A percentile compares a stretch with the other conserved stretches of the same genome.
Evolutionary conservation across 2,797 vertebrate species (phyloP).

Genomic region (Rhinella marina): DNA sequence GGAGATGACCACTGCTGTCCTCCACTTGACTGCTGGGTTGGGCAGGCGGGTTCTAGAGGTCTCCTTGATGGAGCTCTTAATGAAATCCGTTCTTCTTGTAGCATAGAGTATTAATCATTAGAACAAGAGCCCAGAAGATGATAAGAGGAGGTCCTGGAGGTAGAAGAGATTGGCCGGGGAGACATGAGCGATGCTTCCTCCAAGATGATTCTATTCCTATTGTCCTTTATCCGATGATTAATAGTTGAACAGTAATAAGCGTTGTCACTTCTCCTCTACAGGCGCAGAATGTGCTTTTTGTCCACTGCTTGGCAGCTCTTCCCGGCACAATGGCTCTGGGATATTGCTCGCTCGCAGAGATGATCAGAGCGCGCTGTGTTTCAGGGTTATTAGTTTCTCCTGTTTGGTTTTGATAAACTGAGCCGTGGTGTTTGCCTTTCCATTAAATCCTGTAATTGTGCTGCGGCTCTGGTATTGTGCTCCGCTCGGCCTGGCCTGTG

Average conservation of each 20-base stretch:
- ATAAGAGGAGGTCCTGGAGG: background rate
- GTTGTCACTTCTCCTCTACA: constrained; percentile 27
- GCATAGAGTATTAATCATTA: background rate
- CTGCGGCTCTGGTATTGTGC: constrained; percentile 56
- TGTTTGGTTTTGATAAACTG: constrained; percentile 60
- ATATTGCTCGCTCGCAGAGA: constrained; percentile 27
- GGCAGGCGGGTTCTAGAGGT: no score
- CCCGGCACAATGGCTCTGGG: constrained; percentile 34
- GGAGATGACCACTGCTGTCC: no score
- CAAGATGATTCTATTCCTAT: background rate
- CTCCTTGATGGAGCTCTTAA: no score
- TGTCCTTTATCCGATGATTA: constrained; percentile 43
- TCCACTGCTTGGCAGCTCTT: constrained; percentile 3
- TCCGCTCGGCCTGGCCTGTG: constrained; percentile 35
- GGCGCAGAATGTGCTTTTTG: constrained; percentile 46
- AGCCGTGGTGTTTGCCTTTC: constrained; percentile 63
- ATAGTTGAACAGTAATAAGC: constrained; percentile 21
- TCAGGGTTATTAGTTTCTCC: constrained; percentile 58
- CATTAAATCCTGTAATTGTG: constrained; percentile 61
- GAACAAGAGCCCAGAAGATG: background rate
- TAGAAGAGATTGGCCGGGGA: background rate
- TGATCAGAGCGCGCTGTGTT: constrained; percentile 16
- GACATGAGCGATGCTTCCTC: background rate
- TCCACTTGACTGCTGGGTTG: no score
- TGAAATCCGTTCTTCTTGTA: no score